Evolutionary conservation across 2,888 invertebrate genomes (phyloP), one percentile per base, ranked within the genome.

Genomic region (Paralinhomoeus sp.): DNA sequence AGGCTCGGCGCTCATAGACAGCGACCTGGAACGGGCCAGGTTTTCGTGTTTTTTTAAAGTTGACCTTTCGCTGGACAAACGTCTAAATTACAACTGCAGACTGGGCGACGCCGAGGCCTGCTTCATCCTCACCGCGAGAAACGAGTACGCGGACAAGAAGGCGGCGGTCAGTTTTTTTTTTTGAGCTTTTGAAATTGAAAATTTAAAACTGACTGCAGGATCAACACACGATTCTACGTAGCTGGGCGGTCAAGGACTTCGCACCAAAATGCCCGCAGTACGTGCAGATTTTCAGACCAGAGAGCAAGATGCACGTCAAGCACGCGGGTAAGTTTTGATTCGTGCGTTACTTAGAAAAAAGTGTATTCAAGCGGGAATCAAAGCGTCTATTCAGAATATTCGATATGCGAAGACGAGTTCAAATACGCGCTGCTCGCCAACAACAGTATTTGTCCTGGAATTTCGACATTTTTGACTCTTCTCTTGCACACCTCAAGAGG

Each of bases 181-280:
- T 7, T 12, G 9, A 35, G 17, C 17, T 20, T 35, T 17, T 35
- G 3, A 18, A 27, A 27, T 27, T 9, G 27, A 5, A 13, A 7
- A 44, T 17, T n/a, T 12, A 3, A 18, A 24, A 36, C 24, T 58
- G 59, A 41, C 40, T 51, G 33, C 61, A 76, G 74, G 77, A 77
- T 59, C 76, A 77, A 58, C 77, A 77, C 62, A 77, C 77, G 7
- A 76, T 78, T 50, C 66, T 77, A 46, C 65, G 85, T 53, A 89
- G 91, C 13, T 93, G 91, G 91, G 91, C 91, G 38, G 87, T 93
- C 43, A 87, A 91, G 66, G 93, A 93, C 67, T 93, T 85, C 65
- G 89, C 89, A 1, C 91, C 91, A 22, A 77, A 75, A 60, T 87
- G 89, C 50, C 83, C 87, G 23, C 91, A 91, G 67, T 93, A 91